Conservation (phyloP, 1,140 invertebrate genomes). For the Uloborus diversus region DNA sequence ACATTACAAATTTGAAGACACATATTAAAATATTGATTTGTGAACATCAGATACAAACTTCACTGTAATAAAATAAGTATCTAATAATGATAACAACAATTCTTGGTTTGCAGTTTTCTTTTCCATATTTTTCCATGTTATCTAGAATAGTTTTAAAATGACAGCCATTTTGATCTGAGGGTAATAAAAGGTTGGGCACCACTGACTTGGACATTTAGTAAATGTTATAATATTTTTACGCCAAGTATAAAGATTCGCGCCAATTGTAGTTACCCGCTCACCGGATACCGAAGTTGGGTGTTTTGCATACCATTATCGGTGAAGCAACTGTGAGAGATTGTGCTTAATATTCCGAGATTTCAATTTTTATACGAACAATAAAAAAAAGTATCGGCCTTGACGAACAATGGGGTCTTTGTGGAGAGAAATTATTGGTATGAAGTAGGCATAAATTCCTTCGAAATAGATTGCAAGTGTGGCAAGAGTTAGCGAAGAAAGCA, state of each 20-base stretch:
- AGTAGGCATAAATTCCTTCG: slow-evolving; percentile 39
- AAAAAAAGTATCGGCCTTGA: slow-evolving; percentile 41
- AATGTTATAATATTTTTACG: neutral
- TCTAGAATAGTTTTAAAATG: too few species aligned
- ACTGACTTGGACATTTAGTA: too few species aligned
- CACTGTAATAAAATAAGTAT: too few species aligned
- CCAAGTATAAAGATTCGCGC: neutral
- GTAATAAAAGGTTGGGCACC: too few species aligned
- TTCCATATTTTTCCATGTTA: too few species aligned
- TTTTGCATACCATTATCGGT: slow-evolving; percentile 48
- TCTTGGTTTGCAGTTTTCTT: too few species aligned
- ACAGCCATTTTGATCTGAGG: too few species aligned
- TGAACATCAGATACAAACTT: too few species aligned
- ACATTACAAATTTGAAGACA: too few species aligned
- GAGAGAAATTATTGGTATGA: slow-evolving; percentile 35
- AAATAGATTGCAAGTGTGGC: slow-evolving; percentile 41
- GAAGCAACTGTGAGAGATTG: slow-evolving; percentile 43
- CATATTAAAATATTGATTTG: too few species aligned
- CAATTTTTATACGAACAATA: slow-evolving; percentile 39
- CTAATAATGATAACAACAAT: too few species aligned
- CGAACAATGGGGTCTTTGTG: slow-evolving; percentile 48
- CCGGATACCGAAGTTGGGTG: slow-evolving; percentile 17
- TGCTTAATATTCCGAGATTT: slow-evolving; percentile 46
- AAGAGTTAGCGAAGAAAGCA: too few species aligned
- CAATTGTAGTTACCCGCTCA: slow-evolving; percentile 3